Percentiles rank a stretch among this genome's conserved stretches.
phyloP scores from a whole-genome alignment of 2,113 vertebrate species.

The Lophotis ruficrista region DNA sequence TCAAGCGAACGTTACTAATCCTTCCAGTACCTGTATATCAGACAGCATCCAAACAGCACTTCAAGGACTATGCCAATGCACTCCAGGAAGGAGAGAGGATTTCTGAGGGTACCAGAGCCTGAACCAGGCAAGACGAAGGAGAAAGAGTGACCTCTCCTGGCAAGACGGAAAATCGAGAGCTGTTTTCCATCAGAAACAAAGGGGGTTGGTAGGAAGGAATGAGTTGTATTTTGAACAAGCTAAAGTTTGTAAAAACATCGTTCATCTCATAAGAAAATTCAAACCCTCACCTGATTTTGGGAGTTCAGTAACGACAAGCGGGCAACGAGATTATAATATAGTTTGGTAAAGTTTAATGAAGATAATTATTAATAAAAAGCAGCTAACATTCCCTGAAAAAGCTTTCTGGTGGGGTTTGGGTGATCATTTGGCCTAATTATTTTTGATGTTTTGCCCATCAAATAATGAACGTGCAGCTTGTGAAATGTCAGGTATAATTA shows the following conservation, averaged over 20 bases:
- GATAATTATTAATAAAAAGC: slow-evolving; percentile 37
- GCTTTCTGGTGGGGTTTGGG: slow-evolving; percentile 24
- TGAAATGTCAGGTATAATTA: slow-evolving; percentile 50
- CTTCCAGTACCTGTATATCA: not conserved
- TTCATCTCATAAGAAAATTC: slow-evolving; percentile 26
- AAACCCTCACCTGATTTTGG: slow-evolving; percentile 11
- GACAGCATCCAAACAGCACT: slow-evolving; percentile 21
- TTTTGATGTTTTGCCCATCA: slow-evolving; percentile 54
- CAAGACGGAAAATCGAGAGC: not conserved
- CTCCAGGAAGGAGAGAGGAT: not conserved
- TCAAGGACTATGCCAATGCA: not conserved
- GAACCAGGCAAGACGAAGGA: slow-evolving; percentile 48
- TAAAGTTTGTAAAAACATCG: not conserved
- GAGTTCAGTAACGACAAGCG: not conserved
- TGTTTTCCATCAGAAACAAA: not conserved
- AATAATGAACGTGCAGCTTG: slow-evolving; percentile 33
- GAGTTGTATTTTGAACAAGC: not conserved
- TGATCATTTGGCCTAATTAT: slow-evolving; percentile 48
- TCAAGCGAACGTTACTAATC: not conserved
- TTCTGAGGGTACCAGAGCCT: not conserved
- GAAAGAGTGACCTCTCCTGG: slow-evolving; percentile 83
- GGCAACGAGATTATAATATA: slow-evolving; percentile 25
- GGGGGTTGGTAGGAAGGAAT: not conserved
- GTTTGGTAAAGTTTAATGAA: slow-evolving; percentile 43
- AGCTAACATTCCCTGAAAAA: slow-evolving; percentile 5